phyloP scores from a whole-genome alignment of 2,888 invertebrate genomes.

The Diplolepis rosae region DNA sequence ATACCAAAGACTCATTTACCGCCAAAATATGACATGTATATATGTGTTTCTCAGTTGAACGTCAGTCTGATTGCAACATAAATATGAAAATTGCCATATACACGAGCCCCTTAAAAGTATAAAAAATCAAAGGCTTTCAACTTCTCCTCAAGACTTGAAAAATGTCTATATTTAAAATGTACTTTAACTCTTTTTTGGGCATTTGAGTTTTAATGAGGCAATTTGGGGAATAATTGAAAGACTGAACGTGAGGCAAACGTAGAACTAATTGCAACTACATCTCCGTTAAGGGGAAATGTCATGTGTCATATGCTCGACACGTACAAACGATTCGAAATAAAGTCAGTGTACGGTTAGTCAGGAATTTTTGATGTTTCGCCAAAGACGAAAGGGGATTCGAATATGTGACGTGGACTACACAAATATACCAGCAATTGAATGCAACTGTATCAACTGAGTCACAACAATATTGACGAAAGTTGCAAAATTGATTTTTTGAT shows the following conservation, averaged over 20 bases:
- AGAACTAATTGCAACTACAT: conserved; percentile 16
- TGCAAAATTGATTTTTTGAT: not conserved
- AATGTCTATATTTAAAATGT: conserved; percentile 12
- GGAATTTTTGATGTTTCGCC: conserved; percentile 27
- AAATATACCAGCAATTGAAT: not conserved
- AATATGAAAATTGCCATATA: too few species aligned
- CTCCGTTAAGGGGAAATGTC: conserved; percentile 28
- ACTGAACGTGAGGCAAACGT: conserved; percentile 1
- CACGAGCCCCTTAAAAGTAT: too few species aligned
- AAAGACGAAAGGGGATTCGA: conserved; percentile 5
- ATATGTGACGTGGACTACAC: conserved; percentile 8
- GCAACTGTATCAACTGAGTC: not conserved
- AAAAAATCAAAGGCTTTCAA: too few species aligned
- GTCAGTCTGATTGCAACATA: too few species aligned
- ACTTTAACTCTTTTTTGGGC: not conserved
- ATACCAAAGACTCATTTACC: too few species aligned
- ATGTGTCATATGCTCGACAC: conserved; percentile 25
- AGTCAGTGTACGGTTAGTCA: conserved; percentile 15
- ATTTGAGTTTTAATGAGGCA: conserved; percentile 20
- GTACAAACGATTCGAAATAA: conserved; percentile 24
- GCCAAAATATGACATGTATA: too few species aligned
- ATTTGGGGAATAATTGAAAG: conserved; percentile 20
- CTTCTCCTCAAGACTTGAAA: not conserved
- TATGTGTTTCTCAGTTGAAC: too few species aligned
- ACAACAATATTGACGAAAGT: not conserved